Percentiles rank a stretch among this genome's conserved stretches.
Conservation (phyloP, 2,113 vertebrate genomes). For the Dicentrarchus labrax region DNA sequence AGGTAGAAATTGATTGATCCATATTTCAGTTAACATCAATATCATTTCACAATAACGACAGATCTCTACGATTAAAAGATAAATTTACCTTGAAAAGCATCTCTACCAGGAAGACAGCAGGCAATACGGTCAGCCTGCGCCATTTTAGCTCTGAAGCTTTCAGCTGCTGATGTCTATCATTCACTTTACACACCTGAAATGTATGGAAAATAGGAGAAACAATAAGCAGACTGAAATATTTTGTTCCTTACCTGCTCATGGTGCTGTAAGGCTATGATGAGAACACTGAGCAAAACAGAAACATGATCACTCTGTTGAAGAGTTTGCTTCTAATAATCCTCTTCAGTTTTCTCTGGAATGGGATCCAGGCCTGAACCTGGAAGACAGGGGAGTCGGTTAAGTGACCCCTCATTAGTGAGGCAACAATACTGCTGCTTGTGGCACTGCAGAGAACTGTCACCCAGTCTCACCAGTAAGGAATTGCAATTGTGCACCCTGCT, state of each 20-base stretch:
- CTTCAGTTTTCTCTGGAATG: accelerated
- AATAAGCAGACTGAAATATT: background rate
- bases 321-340: background rate
- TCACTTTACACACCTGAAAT: background rate
- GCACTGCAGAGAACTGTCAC: too few species aligned
- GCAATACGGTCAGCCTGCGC: conserved; percentile 81
- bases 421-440: background rate
- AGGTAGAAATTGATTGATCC: too few species aligned
- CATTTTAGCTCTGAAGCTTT: too few species aligned
- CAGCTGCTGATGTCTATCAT: background rate
- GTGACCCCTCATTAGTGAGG: background rate
- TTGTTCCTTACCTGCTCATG: conserved; percentile 16
- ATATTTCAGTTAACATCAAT: background rate
- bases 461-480: background rate
- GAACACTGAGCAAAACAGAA: conserved; percentile 5
- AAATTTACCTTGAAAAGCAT: conserved; percentile 92
- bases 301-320: background rate
- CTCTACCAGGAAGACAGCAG: conserved; percentile 90
- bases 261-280: conserved; percentile 20
- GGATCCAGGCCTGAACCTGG: background rate
- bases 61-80: too few species aligned
- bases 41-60: too few species aligned
- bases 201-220: background rate
- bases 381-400: background rate
- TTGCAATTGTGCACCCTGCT: accelerated